Conservation (phyloP, 2,113 vertebrate genomes). For the Progne subis region DNA sequence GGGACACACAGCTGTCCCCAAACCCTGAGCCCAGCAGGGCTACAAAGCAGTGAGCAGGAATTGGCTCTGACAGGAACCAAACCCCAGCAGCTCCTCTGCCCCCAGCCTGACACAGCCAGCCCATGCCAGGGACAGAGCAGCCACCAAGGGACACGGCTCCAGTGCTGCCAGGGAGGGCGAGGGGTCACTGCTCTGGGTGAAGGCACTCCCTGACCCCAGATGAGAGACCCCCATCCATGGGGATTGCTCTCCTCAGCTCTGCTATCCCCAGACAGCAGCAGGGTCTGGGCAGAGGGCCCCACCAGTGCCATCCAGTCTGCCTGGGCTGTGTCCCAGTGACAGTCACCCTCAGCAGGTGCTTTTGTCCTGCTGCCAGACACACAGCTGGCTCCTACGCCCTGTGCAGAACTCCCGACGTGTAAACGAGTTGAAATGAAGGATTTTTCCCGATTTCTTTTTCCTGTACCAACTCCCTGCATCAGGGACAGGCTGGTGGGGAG, state of each 20-base stretch:
- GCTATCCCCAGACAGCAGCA: neutral
- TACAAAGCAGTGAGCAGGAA: neutral
- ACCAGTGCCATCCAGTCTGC: neutral
- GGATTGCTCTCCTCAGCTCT: neutral
- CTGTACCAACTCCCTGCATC: neutral
- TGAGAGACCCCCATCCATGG: neutral
- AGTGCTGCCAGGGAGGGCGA: rapidly evolving
- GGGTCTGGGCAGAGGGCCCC: neutral
- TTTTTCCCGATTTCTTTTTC: neutral
- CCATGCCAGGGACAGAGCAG: neutral
- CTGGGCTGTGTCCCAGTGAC: neutral
- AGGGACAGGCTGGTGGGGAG: neutral
- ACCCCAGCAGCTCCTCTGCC: neutral
- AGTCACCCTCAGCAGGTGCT: neutral
- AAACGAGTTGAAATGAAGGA: neutral
- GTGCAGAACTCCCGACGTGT: neutral
- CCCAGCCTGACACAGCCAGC: neutral
- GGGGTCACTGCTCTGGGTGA: neutral
- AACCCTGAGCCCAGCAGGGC: neutral
- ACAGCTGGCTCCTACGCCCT: neutral
- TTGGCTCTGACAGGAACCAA: neutral
- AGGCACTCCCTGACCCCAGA: neutral
- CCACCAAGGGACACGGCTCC: neutral
- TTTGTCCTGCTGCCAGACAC: neutral
- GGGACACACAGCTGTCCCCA: neutral